Evolutionary conservation across 1,140 invertebrate genomes (phyloP).

Genomic region (Rhagoletis pomonella): DNA sequence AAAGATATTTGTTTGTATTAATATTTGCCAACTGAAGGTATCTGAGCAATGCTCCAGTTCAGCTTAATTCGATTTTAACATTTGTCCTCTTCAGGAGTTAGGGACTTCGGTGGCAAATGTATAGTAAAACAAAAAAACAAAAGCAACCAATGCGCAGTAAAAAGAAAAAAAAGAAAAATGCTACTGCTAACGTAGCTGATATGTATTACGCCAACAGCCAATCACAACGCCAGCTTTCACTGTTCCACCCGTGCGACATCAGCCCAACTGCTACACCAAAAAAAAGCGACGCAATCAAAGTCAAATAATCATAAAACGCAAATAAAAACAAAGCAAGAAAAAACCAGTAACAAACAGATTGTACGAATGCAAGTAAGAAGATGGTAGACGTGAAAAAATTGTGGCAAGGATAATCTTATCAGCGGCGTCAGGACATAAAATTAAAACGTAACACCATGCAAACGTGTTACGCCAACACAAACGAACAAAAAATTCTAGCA

Average conservation of each 20-base stretch:
- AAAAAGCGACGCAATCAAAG: slow-evolving; percentile 41
- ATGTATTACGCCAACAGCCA: slow-evolving; percentile 31
- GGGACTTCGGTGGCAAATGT: not conserved
- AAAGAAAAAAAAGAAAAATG: slow-evolving; percentile 6
- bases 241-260: not conserved
- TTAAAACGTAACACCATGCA: slow-evolving; percentile 37
- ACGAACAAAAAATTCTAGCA: too few species aligned
- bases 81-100: not conserved
- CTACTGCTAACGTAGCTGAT: not conserved
- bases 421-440: slow-evolving; percentile 34
- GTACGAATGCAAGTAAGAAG: slow-evolving; percentile 27
- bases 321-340: slow-evolving; percentile 3
- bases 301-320: slow-evolving; percentile 51
- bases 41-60: not conserved
- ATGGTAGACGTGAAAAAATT: not conserved
- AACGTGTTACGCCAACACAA: not conserved
- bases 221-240: not conserved
- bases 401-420: slow-evolving; percentile 40
- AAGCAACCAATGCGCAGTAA: not conserved
- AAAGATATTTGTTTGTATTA: not conserved
- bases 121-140: not conserved
- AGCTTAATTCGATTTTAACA: slow-evolving; percentile 44
- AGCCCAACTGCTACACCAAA: not conserved
- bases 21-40: not conserved
- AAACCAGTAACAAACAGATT: not conserved